Evolutionary conservation across 2,797 vertebrate species (phyloP), one percentile per base, ranked within the genome.

Genomic region (Euthynnus affinis): DNA sequence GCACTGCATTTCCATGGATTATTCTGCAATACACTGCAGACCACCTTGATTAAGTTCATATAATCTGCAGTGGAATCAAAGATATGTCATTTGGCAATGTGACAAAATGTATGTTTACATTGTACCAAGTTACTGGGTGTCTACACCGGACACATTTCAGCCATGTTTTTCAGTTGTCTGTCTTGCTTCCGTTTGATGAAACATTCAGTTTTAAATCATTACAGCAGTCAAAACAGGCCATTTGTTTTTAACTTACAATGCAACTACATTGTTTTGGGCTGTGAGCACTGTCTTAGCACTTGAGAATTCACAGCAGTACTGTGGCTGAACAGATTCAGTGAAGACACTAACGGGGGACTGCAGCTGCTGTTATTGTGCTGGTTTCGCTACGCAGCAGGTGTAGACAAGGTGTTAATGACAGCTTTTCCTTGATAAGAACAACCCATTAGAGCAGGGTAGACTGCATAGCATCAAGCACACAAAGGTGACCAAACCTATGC

Each of bases 381-480:
- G 44, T 78, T 55, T 72, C 3, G 25, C 60, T 62, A 12, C 78
- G n/a, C n/a, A 69, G 68, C 72, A 82, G 70, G 52, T 59, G 73
- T 29, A 71, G 62, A 75, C 57, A 84, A 77, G 65, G 57, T 61
- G 76, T 64, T 65, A 78, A 48, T 53, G 66, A 78, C 44, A 72
- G 67, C 61, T 78, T 80, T 76, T 72, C 29, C 48, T 68, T 84
- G 81, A 86, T 86, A 84, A 86, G 76, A 81, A 66, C 32, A 75
- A 83, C 76, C 15, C 62, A 68, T 73, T 25, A 71, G 46, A 79
- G 67, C 42, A 51, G 63, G 48, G 10, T 73, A 60, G 25, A 68
- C 60, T 63, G 51, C 51, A 56, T 12, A 37, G 76, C 82, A 88
- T 89, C 81, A 87, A 88, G 90, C 57, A 61, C 71, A 77, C 18